phyloP scores from a whole-genome alignment of 92 coral and sea anemone species.

The Anthopleura xanthogrammica region DNA sequence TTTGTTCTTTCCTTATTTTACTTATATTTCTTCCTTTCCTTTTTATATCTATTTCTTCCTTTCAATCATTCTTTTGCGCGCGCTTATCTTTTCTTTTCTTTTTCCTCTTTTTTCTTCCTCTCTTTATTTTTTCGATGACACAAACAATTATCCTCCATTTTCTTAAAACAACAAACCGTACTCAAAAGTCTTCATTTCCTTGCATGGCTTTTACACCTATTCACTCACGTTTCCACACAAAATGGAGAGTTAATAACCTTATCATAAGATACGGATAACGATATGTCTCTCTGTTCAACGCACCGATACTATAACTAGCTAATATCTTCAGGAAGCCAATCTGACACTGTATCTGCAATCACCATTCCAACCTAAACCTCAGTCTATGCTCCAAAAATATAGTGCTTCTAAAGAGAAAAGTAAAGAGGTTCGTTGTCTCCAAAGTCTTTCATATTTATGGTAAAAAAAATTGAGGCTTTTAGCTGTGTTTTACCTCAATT shows the following conservation, averaged over 20 bases:
- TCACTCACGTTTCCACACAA: not conserved
- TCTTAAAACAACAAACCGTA: not conserved
- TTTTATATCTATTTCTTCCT: no score
- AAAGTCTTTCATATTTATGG: not conserved
- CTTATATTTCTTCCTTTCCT: no score
- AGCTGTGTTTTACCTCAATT: not conserved
- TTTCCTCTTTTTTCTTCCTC: not conserved
- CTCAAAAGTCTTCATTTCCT: not conserved
- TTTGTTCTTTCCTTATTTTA: no score
- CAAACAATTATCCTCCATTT: not conserved
- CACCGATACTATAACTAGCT: not conserved
- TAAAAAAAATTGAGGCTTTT: not conserved
- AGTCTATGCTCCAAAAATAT: not conserved
- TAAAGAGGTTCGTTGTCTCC: no score
- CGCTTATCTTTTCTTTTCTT: no score
- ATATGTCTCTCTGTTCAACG: not conserved
- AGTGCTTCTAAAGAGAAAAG: no score
- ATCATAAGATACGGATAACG: not conserved
- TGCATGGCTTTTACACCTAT: not conserved
- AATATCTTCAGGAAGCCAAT: not conserved
- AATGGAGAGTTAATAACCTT: slow-evolving; percentile 4
- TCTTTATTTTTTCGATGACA: not conserved
- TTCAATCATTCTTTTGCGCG: no score
- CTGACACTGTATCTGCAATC: not conserved
- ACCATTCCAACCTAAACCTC: not conserved